Base-by-base conservation (phyloP, 2,113 vertebrate genomes). In the Cochlearius cochlearius region DNA sequence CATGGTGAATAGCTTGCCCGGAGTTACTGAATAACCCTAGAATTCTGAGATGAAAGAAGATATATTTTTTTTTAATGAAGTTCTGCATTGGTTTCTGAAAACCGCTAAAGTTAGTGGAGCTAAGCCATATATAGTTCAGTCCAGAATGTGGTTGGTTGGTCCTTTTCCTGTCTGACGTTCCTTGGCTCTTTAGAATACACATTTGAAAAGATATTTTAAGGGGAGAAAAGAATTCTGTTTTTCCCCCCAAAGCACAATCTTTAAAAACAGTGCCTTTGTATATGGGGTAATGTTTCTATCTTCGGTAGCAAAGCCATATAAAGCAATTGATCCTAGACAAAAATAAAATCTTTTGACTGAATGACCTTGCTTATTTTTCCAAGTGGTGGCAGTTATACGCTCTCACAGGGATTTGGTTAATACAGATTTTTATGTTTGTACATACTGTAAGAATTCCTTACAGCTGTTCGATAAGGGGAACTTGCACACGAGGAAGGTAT, bases 301-400 rank as follows among this genome's bases (percentile, higher is more conserved):
- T 97, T 94, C 9, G 4, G 83, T 91, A 72, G 66, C 73, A 94
- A 87, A 94, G 80, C 86, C 84, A 94, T 85, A 82, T 66, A 92
- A 94, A 94, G 84, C 66, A 92, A 77, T 91, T 95, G 94, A 97
- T 94, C 77, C 95, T 76, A 53, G 69, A 91, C 69, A 92, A 87
- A 94, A 95, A 94, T 86, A 96, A 91, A 92, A 66, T 75, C 73
- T 93, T 93, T 94, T 85, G 58, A 79, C 91, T 89, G 64, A 87
- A 59, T 55, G 95, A 96, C 79, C 89, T 89, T 92, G 84, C 45
- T 92, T 64, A 75, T 96, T 97, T 95, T 96, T 92, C 80, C 66
- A 89, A 87, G 66, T 68, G 41, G 53, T 74, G 47, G 53, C 43
- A 11, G 41, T 87, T 90, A 39, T 30, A 53, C 0, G 0, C 22